Conservation (phyloP, 1,140 invertebrate genomes). For the Lordiphosa clarofinis region DNA sequence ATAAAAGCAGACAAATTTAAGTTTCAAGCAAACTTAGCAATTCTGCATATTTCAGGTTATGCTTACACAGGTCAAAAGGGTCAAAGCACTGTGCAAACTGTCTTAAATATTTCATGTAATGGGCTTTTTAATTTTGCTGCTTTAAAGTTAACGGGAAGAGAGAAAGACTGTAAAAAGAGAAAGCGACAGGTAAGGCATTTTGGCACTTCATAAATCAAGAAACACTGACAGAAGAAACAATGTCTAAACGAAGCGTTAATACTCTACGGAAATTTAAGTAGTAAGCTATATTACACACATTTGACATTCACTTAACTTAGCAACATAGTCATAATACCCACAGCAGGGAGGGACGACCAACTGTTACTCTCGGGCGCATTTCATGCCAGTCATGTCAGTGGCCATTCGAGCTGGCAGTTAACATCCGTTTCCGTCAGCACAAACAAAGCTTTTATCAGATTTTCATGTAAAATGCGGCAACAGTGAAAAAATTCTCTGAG, state of each 20-base stretch:
- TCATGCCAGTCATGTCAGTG: constrained; percentile 55
- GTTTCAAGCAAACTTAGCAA: constrained; percentile 8
- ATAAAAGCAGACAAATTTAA: constrained; percentile 29
- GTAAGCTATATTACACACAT: not conserved
- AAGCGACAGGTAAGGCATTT: constrained; percentile 38
- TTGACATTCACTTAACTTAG: not conserved
- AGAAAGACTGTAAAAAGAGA: not conserved
- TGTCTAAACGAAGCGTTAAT: constrained; percentile 13
- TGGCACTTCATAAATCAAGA: constrained; percentile 52
- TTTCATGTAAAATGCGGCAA: constrained; percentile 49
- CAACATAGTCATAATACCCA: not conserved
- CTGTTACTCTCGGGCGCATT: constrained; percentile 16
- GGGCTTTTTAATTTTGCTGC: constrained; percentile 59
- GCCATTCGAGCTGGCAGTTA: constrained; percentile 63
- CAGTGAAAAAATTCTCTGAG: constrained; percentile 4
- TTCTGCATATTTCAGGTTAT: constrained; percentile 48
- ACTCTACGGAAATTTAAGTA: constrained; percentile 10
- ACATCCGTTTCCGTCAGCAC: constrained; percentile 72
- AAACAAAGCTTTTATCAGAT: constrained; percentile 72
- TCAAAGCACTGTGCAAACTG: constrained; percentile 37
- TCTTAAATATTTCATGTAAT: constrained; percentile 64
- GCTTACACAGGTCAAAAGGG: constrained; percentile 26
- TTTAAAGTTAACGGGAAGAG: constrained; percentile 36
- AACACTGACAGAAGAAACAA: constrained; percentile 1
- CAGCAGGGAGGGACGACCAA: not conserved